Evolutionary conservation across 2,888 invertebrate genomes (phyloP).

Genomic region (Caenorhabditis becei): DNA sequence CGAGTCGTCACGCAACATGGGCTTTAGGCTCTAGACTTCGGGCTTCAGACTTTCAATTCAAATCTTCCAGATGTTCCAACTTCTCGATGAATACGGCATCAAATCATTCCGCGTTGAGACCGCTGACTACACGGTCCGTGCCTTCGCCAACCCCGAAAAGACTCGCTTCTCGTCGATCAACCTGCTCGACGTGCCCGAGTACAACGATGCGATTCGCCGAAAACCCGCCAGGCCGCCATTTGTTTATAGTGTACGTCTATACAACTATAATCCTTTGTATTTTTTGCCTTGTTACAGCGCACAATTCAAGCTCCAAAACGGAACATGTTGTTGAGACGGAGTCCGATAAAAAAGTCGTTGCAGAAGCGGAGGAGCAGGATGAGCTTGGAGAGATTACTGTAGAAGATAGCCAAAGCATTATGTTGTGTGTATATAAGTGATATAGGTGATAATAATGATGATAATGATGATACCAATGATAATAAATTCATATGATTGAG

Average conservation of each 20-base stretch:
- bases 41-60: not conserved
- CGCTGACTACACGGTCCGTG: slow-evolving; percentile 56
- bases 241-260: slow-evolving; percentile 51
- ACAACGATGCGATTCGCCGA: slow-evolving; percentile 33
- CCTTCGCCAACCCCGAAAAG: slow-evolving; percentile 43
- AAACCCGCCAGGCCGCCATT: slow-evolving; percentile 44
- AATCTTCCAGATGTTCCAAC: slow-evolving; percentile 59
- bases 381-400: slow-evolving; percentile 31
- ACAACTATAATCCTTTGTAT: not conserved
- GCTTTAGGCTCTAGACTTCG: no score
- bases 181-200: slow-evolving; percentile 34
- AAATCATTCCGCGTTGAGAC: slow-evolving; percentile 48
- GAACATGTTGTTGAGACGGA: not conserved
- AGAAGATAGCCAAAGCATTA: not conserved
- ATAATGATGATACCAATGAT: slow-evolving; percentile 2
- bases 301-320: slow-evolving; percentile 42
- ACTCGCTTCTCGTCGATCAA: slow-evolving; percentile 47
- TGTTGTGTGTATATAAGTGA: slow-evolving; percentile 38
- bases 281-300: slow-evolving; percentile 21
- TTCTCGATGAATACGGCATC: slow-evolving; percentile 59
- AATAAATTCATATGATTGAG: slow-evolving; percentile 10
- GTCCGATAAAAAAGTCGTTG: slow-evolving; percentile 7
- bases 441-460: slow-evolving; percentile 10
- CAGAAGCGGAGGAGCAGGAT: slow-evolving; percentile 30
- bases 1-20: slow-evolving; percentile 1